phyloP scores from a whole-genome alignment of 2,113 vertebrate species.

The Syngnathoides biaculeatus region DNA sequence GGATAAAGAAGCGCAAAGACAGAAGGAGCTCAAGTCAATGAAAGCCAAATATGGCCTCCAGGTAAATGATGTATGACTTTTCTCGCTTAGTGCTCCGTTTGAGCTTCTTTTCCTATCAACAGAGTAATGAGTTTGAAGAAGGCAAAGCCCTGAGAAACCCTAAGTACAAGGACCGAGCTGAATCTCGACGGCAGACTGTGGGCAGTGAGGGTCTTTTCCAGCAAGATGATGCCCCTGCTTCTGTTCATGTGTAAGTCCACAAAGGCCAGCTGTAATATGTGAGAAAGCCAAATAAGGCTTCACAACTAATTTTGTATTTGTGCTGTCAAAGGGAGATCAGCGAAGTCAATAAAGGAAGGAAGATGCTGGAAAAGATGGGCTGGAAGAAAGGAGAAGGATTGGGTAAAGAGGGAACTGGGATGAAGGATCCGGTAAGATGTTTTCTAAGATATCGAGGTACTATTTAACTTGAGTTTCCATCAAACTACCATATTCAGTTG shows the following conservation, averaged over 20 bases:
- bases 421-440: constrained; percentile 84
- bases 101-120: constrained; percentile 36
- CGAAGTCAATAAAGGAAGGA: constrained; percentile 88
- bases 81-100: background rate
- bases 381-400: constrained; percentile 97
- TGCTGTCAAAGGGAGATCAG: constrained; percentile 85
- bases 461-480: too few relatives aligned
- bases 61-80: constrained; percentile 57
- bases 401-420: constrained; percentile 87
- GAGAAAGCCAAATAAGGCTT: background rate
- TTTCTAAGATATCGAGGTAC: background rate
- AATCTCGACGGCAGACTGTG: constrained; percentile 83
- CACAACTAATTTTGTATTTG: background rate
- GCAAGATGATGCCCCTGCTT: constrained; percentile 88
- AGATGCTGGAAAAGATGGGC: constrained; percentile 98
- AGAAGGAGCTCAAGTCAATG: constrained; percentile 93
- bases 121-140: constrained; percentile 88
- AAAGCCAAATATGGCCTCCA: constrained; percentile 96
- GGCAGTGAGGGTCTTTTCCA: constrained; percentile 91
- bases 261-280: background rate
- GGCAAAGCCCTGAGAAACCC: constrained; percentile 81
- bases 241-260: constrained; percentile 80
- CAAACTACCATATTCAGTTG: too few relatives aligned
- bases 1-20: constrained; percentile 87
- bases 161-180: constrained; percentile 90